These are phyloP conservation scores for Gulo gulo DNA, from an alignment of 2,113 vertebrate genomes.

Conservation along the genomic window DNA sequence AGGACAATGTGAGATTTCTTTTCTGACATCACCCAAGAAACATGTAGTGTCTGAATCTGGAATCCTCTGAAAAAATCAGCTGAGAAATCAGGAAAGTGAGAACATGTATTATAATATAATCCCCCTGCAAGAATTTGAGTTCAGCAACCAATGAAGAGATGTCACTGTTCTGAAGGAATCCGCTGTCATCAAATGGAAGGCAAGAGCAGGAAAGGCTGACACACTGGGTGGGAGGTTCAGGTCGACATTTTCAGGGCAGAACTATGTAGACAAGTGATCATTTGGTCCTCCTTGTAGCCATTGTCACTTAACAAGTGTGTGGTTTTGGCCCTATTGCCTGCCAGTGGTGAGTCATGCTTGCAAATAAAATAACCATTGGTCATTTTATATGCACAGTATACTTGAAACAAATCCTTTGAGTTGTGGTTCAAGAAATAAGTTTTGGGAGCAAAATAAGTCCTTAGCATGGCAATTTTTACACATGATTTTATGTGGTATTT, in stretches of 20 bases:
- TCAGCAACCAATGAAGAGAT: neutral
- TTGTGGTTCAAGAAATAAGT: constrained; percentile 40
- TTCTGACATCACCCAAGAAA: constrained; percentile 21
- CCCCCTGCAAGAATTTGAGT: neutral
- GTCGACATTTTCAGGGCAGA: neutral
- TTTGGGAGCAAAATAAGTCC: constrained; percentile 26
- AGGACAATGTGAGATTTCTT: neutral
- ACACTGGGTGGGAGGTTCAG: neutral
- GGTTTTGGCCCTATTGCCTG: neutral
- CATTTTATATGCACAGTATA: constrained; percentile 9
- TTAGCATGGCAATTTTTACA: constrained; percentile 46
- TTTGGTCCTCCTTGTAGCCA: neutral
- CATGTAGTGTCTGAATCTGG: neutral
- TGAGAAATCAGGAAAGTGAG: constrained; percentile 23
- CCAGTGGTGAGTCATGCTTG: constrained; percentile 45
- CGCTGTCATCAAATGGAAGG: neutral
- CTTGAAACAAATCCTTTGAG: constrained; percentile 18
- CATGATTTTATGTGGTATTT: neutral
- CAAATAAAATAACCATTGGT: constrained; percentile 52
- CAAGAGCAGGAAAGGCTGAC: neutral
- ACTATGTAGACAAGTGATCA: neutral
- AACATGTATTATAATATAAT: neutral
- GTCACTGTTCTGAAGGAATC: neutral
- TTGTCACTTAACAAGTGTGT: constrained; percentile 23
- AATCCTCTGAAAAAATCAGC: neutral